Base-by-base conservation (phyloP, 2,113 vertebrate species). In the Orycteropus afer region DNA sequence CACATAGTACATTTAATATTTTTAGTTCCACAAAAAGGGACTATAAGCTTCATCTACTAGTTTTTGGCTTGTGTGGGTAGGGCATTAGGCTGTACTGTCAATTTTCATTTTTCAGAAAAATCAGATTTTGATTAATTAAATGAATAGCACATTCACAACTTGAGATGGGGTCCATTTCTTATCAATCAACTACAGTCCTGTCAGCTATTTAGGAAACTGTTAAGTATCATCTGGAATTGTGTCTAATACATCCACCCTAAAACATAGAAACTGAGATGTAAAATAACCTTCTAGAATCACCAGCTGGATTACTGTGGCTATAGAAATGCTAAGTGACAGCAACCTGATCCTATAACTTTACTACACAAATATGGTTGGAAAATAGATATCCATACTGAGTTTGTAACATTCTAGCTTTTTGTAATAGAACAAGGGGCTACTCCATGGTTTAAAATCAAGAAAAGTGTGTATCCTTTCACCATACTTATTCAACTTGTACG, bases 41-140 rank as follows among this genome's bases (percentile, higher is more conserved):
- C 47, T 51, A 40, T 25, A 95, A 82, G 15, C 8, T 2, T 63
- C 6, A 55, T 91, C 18, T 55, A n/a, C 13, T 83, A 71, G 0
- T 7, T 81, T 59, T 65, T 85, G 32, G 10, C 13, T 89, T 34
- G 83, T 79, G 5, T n/a, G 25, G 7, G 17, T 90, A 12, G 8
- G 5, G 1, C 89, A 76, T 81, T 89, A 93, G 9, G 14, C 6
- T 34, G 5, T 81, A 90, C 1, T 84, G 14, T 34, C 40, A 29
- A 86, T 90, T 96, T 90, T 37, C 47, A 37, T 76, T 89, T 95
- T 92, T 59, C 1, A 67, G 8, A 40, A 88, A 90, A 92, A 78
- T 3, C 81, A 14, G 18, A 82, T 82, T 77, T 63, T 93, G 51
- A 87, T 71, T 92, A 78, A 85, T 63, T 89, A 82, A 76, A 90